Base-by-base conservation (phyloP, 2,113 vertebrate species). In the Mesitornis unicolor region DNA sequence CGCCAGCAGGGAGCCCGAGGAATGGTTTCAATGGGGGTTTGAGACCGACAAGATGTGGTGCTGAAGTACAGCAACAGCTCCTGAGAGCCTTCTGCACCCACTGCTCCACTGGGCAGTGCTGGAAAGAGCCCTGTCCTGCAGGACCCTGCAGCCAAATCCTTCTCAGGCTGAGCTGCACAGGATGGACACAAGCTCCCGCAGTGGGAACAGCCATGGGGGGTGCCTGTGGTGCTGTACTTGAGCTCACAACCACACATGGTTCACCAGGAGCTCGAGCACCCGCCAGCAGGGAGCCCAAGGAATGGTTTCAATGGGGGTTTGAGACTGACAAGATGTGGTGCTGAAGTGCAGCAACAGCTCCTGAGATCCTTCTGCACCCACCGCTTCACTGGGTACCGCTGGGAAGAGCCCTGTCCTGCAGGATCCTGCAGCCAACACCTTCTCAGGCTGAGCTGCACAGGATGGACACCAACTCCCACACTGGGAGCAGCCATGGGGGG, bases 21-120 rank as follows among this genome's bases (percentile, higher is more conserved):
- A 84, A 76, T 0, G 0, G 54, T 12, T 51, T 8, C 0, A 0
- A 42, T 61, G 20, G 31, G 40, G 9, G 7, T 13, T 45, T 19
- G 18, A 28, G 17, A 80, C 14, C 80, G 48, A 35, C 11, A 13
- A 60, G 61, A 64, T 2, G 24, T 1, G 36, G 50, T 57, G 42
- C 31, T 35, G 16, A 50, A 67, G 56, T 3, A 12, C 38, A 69
- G 59, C 40, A 24, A 13, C 40, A 16, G 29, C 1, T 48, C 24
- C 76, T 53, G 11, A 18, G 69, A 50, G 2, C 33, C 74, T 42
- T 7, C 67, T 13, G n/a, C 5, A 60, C 42, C n/a, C 43, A 28
- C 20, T 17, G 1, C 8, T 16, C n/a, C 16, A 1, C 3, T 3
- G 22, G 74, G 10, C 6, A 45, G 35, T 9, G 3, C 31, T 13